These are phyloP conservation scores for Malurus elegans DNA, from an alignment of 2,113 vertebrate genomes.

Conservation along the genomic window DNA sequence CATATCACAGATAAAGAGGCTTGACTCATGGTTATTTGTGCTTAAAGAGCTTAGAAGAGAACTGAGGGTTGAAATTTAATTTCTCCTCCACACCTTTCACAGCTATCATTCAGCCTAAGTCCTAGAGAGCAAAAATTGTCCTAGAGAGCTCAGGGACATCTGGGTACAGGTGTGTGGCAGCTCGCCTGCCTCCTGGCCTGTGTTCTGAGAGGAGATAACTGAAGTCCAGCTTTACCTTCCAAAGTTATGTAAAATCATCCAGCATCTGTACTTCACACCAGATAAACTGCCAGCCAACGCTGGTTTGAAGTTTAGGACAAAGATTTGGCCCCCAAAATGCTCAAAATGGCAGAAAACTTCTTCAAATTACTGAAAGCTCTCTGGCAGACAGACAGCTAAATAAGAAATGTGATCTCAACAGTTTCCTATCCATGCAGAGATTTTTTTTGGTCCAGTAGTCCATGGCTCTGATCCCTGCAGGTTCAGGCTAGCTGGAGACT, in stretches of 20 bases:
- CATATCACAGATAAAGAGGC: neutral
- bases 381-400: neutral
- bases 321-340: neutral
- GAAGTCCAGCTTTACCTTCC: neutral
- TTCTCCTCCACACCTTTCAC: neutral
- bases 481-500: neutral
- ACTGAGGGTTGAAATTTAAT: neutral
- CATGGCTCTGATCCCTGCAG: accelerated
- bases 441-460: neutral
- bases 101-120: neutral
- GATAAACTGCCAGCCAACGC: accelerated
- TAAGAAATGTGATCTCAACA: neutral
- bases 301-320: neutral
- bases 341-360: neutral
- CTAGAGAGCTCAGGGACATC: neutral
- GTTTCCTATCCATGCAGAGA: neutral
- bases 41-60: neutral
- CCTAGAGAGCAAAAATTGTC: neutral
- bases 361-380: neutral
- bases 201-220: accelerated
- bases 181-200: neutral
- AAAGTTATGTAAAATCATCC: neutral
- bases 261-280: neutral
- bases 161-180: neutral
- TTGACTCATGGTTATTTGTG: neutral